Evolutionary conservation across 2,888 invertebrate genomes (phyloP), one percentile per base, ranked within the genome.

Genomic region (Antheraea yamamai): DNA sequence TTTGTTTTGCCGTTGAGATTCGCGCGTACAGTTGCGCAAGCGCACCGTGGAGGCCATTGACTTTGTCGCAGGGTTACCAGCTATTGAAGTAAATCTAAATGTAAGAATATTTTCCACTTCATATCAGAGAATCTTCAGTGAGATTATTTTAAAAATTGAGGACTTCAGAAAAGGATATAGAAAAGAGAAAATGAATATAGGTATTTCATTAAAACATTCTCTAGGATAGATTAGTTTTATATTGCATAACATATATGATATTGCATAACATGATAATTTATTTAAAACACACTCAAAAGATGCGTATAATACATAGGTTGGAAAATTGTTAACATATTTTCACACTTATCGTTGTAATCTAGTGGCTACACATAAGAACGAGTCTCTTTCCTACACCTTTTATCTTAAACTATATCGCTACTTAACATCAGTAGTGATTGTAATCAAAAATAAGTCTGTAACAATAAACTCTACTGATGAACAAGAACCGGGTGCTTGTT

Each of bases 1-100:
- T 92, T 92, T 93, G 93, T 94, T 94, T 94, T 92, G 94, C 92
- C 87, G 92, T 92, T 88, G 92, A 95, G 95, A 95, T 95, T 95
- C 94, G 95, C 93, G 93, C 91, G 93, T 91, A 92, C 86, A 85
- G 91, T 94, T 94, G 94, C 94, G 95, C 94, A 94, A 94, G 92
- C 91, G 89, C 88, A 87, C 81, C 86, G 84, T 90, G 91, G 95
- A 95, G 95, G 95, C 94, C 95, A 86, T 94, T 95, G 95, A 94
- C 95, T 92, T 91, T 70, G 75, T 61, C 30, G 39, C 61, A 58
- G 52, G 18, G 72, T 39, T 52, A 51, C 70, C 70, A 70, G 16
- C 52, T 26, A 72, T 23, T 8, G 84, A 82, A 79, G 39, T 8
- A 4, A 66, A 39, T 20, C 35, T 39, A 8, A 20, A 39, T 39